A percentile compares a stretch with the other conserved stretches of the same genome.
These are phyloP conservation scores for Tridacna gigas DNA, from an alignment of 2,888 invertebrate species.

Conservation along the genomic window DNA sequence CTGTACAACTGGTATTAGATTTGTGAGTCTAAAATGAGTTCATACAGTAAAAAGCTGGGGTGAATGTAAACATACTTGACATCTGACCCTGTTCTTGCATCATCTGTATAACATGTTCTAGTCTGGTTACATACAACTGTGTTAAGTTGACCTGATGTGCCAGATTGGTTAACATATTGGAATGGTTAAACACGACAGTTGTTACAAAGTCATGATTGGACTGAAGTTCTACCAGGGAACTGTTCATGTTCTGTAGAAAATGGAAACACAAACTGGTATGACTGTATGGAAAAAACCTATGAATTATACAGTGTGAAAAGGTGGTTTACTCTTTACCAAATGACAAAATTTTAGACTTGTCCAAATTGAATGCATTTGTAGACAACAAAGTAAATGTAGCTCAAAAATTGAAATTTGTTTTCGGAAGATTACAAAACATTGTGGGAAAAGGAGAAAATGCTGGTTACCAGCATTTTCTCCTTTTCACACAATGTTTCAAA, in stretches of 20 bases:
- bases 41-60: not conserved
- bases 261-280: not conserved
- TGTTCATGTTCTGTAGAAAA: not conserved
- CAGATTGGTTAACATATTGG: constrained; percentile 41
- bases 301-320: no score
- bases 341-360: no score
- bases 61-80: not conserved
- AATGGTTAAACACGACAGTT: constrained; percentile 26
- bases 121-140: constrained; percentile 18
- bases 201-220: constrained; percentile 50
- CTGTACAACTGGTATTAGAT: not conserved
- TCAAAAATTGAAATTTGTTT: no score
- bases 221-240: constrained; percentile 34
- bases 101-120: constrained; percentile 21
- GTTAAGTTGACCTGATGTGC: constrained; percentile 40
- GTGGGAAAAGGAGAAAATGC: not conserved
- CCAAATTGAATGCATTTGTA: no score
- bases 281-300: no score
- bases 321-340: no score
- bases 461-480: not conserved
- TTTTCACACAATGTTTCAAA: not conserved
- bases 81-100: constrained; percentile 7
- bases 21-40: not conserved
- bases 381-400: no score
- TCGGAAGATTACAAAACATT: not conserved